phyloP scores from a whole-genome alignment of 2,888 invertebrate genomes.

The Shargacucullia verbasci region DNA sequence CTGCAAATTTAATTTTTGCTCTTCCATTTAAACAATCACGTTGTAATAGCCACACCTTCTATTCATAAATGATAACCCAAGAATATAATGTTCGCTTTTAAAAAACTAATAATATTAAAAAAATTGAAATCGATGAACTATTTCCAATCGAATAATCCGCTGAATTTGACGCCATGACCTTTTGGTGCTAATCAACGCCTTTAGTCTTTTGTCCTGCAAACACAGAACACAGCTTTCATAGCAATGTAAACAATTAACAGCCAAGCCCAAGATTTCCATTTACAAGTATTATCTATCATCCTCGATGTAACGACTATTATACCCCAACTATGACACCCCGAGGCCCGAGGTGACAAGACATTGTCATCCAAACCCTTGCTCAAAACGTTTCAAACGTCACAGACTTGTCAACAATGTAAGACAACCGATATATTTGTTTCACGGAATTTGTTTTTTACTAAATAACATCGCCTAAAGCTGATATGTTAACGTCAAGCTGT shows the following conservation, averaged over 20 bases:
- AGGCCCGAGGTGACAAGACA: slow-evolving; percentile 69
- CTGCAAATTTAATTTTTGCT: too few species aligned
- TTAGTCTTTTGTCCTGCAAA: slow-evolving; percentile 8
- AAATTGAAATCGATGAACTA: not conserved
- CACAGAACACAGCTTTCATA: slow-evolving; percentile 36
- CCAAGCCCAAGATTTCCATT: slow-evolving; percentile 55
- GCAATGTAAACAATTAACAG: slow-evolving; percentile 46
- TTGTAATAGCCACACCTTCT: too few species aligned
- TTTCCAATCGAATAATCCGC: not conserved
- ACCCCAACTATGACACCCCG: slow-evolving; percentile 69
- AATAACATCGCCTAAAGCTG: slow-evolving; percentile 42
- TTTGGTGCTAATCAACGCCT: slow-evolving; percentile 9
- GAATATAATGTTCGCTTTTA: too few species aligned
- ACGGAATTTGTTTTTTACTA: slow-evolving; percentile 40
- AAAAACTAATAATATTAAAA: too few species aligned
- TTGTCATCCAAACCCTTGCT: slow-evolving; percentile 70
- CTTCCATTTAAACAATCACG: too few species aligned
- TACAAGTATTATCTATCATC: slow-evolving; percentile 58
- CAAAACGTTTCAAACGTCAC: slow-evolving; percentile 47
- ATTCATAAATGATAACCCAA: too few species aligned
- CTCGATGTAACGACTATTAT: slow-evolving; percentile 56
- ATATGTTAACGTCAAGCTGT: slow-evolving; percentile 51
- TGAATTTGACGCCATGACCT: slow-evolving; percentile 6
- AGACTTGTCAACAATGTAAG: slow-evolving; percentile 71
- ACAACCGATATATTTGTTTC: slow-evolving; percentile 56